Base-by-base conservation (phyloP, 2,888 invertebrate species). In the Blastobasis lacticolella region DNA sequence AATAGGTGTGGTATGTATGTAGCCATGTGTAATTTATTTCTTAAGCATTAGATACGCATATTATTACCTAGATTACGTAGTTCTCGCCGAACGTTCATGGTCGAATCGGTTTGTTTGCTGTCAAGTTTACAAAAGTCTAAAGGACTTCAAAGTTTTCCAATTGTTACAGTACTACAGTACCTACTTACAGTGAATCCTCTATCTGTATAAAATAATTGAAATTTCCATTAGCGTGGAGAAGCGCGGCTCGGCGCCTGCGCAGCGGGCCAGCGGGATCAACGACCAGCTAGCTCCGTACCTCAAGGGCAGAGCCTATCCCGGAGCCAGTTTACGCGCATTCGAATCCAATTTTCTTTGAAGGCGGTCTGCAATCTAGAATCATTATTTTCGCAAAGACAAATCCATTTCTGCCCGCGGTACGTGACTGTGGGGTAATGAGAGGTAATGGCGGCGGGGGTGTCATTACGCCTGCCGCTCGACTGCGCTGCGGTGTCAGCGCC, bases 351-450 rank as follows among this genome's bases (percentile, higher is more conserved):
- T 85, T 81, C 85, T 80, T 72, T 69, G 77, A 73, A 80, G 81
- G 85, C 79, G 82, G 81, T 75, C 82, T 78, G 82, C 83, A 86
- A 87, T 85, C 85, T 82, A 70, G 76, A 79, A 81, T 83, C 80
- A 85, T 87, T 85, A 86, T 84, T 85, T 83, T 82, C 78, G 85
- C 84, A 86, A 82, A 88, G 87, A 87, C 86, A 87, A 86, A 86
- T 88, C 88, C 85, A 85, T 86, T 86, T 82, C 81, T 78, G 80
- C 75, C 70, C 64, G 78, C 73, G 73, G 78, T 86, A 88, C 87
- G 87, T 88, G 88, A 85, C 85, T 81, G 79, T 63, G 71, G 69
- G 71, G 81, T 86, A 86, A 87, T 88, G 81, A 83, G 83, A 75
- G 76, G 70, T 87, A 87, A 88, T 87, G 76, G 80, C 76, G 71